Evolutionary conservation across 2,888 invertebrate species (phyloP).

Genomic region (Acronicta aceris): DNA sequence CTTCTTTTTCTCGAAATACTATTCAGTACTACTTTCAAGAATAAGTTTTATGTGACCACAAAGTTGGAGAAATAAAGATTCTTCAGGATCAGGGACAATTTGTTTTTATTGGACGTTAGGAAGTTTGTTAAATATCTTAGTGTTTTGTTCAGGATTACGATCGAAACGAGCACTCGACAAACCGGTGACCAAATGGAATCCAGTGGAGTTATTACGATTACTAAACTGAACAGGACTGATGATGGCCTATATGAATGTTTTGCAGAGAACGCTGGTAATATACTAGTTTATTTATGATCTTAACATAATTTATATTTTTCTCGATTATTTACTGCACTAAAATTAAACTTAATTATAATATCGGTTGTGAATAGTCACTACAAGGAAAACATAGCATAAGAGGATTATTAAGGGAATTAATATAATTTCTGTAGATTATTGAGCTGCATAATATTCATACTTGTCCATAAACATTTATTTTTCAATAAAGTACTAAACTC

Average conservation of each 20-base stretch:
- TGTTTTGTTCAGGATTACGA: conserved; percentile 85
- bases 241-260: conserved; percentile 97
- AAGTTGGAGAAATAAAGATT: conserved; percentile 17
- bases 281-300: neutral
- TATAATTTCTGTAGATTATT: too few species aligned
- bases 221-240: conserved; percentile 91
- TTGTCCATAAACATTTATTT: neutral
- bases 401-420: too few species aligned
- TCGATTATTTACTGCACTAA: too few species aligned
- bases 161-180: conserved; percentile 88
- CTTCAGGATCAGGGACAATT: conserved; percentile 26
- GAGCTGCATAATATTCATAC: too few species aligned
- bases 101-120: conserved; percentile 14
- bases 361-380: too few species aligned
- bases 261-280: conserved; percentile 92
- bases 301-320: too few species aligned
- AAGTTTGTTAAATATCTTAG: conserved; percentile 10
- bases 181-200: conserved; percentile 85
- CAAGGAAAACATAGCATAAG: too few species aligned
- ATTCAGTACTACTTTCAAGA: too few species aligned
- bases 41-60: too few species aligned
- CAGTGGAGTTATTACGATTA: conserved; percentile 92
- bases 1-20: too few species aligned
- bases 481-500: neutral
- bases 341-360: too few species aligned